These are phyloP conservation scores for Philotrypesis tridentata DNA, from an alignment of 1,140 invertebrate genomes.

Conservation along the genomic window DNA sequence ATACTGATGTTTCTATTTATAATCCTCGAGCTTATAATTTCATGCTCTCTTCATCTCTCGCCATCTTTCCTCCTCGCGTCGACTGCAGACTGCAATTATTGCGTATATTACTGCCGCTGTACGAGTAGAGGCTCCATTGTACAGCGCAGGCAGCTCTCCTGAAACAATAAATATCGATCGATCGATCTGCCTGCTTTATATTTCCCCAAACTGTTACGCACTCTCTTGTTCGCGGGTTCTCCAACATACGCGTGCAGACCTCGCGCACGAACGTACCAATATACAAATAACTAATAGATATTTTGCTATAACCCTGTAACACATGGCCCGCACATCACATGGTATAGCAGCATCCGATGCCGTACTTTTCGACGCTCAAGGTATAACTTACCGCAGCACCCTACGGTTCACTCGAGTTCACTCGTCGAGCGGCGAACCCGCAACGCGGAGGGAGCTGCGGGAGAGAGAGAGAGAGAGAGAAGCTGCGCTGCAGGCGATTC, in stretches of 20 bases:
- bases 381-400: slow-evolving; percentile 45
- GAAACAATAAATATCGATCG: background rate
- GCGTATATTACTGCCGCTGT: too few species aligned
- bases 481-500: slow-evolving; percentile 29
- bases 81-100: background rate
- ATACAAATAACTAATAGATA: too few species aligned
- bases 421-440: slow-evolving; percentile 68
- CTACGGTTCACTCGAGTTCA: slow-evolving; percentile 68
- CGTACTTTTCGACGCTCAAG: slow-evolving; percentile 49
- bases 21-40: background rate
- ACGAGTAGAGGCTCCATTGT: too few species aligned
- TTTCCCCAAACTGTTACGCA: background rate
- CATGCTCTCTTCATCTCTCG: too few species aligned
- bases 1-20: background rate
- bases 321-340: too few species aligned
- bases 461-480: slow-evolving; percentile 22
- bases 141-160: background rate
- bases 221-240: background rate
- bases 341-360: slow-evolving; percentile 34
- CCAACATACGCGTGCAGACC: background rate
- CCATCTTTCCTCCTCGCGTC: background rate
- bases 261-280: too few species aligned
- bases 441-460: slow-evolving; percentile 49
- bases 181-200: background rate
- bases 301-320: too few species aligned